Conservation (phyloP, 2,888 invertebrate genomes). For the Lasius fuliginosus region DNA sequence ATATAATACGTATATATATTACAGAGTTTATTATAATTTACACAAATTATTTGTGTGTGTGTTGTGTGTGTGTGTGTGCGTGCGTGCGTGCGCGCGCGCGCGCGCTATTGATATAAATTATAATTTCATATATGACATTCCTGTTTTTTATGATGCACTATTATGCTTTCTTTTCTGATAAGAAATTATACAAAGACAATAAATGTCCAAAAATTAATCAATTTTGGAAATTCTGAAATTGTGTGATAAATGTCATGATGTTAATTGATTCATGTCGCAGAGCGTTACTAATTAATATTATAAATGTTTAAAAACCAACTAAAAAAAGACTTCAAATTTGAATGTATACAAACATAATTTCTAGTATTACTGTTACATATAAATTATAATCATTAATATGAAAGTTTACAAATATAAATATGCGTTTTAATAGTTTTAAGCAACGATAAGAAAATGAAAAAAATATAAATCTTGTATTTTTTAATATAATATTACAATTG, state of each 20-base stretch:
- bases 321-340: neutral
- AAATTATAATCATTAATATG: neutral
- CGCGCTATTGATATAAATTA: neutral
- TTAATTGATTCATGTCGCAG: neutral
- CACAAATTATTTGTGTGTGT: neutral
- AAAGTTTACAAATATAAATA: slow-evolving; percentile 9
- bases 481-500: neutral
- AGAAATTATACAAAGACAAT: neutral
- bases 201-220: neutral
- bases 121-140: neutral
- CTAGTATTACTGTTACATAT: slow-evolving; percentile 1
- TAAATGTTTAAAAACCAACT: neutral
- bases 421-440: slow-evolving; percentile 26
- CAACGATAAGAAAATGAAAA: neutral
- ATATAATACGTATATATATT: neutral
- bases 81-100: no score
- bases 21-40: neutral
- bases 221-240: slow-evolving; percentile 26
- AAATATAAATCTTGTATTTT: neutral
- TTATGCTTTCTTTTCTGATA: neutral
- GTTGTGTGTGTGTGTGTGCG: no score
- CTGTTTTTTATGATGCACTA: neutral
- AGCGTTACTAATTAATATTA: neutral
- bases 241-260: neutral
- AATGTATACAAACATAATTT: neutral